Evolutionary conservation across 2,888 invertebrate species (phyloP), one percentile per base, ranked within the genome.

Genomic region (Xestia sexstrigata): DNA sequence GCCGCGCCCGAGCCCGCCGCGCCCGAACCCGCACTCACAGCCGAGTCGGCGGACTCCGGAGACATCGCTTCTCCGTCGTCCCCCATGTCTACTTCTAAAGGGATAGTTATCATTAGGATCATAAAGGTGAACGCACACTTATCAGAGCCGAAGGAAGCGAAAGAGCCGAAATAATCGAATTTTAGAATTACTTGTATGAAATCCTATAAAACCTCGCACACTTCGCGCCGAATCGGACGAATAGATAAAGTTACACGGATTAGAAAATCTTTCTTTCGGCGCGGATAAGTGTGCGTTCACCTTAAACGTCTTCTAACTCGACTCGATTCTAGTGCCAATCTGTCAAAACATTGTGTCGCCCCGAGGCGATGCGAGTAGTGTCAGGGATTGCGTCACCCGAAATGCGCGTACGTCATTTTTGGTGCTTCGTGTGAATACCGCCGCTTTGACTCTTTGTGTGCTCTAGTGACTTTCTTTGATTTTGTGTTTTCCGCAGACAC

Each of bases 41-140:
- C 13, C 17, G 60, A 23, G 0, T 69, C 69, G 1, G 13, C 68
- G 11, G 49, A 49, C 5, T n/a, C n/a, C 20, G 30, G 49, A 0
- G 75, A 76, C 39, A 52, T 23, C 58, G 23, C 15, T n/a, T 35
- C 39, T 6, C 15, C 15, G 26, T 49, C 60, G 0, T 80, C 80
- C 2, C 2, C 39, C 77, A 62, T 75, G 15, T 75, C 75, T 77
- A 49, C 49, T 20, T 17, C 39, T 23, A 8, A n/a, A 70, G 7
- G 15, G 11, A 65, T 17, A 7, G 13, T 42, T 0, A 72, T 17
- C 0, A n/a, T 55, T 30, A 52, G 6, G 11, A 11, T 73, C n/a
- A 3, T 26, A 55, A 7, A 0, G n/a, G n/a, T n/a, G n/a, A n/a
- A n/a, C n/a, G n/a, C n/a, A n/a, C n/a, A n/a, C n/a, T n/a, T n/a